Conservation (phyloP, 23 tunicate genomes). For the Clavelina lepadiformis region DNA sequence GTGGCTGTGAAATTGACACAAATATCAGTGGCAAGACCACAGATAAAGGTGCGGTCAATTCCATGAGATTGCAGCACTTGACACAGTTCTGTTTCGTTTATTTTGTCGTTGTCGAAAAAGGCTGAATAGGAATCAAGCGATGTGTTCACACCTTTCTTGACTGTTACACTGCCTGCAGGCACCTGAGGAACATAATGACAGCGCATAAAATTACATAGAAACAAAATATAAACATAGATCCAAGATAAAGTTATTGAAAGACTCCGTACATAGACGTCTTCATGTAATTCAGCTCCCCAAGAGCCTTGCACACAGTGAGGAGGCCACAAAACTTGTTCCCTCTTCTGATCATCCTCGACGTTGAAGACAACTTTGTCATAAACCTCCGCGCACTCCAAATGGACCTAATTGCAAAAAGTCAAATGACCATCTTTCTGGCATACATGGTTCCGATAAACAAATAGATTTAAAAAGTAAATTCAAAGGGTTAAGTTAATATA, state of each 20-base stretch:
- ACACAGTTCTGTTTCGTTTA: slow-evolving; percentile 53
- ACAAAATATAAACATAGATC: not conserved
- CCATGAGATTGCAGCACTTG: slow-evolving; percentile 30
- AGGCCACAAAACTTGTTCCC: slow-evolving; percentile 88
- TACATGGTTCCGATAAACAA: too few relatives aligned
- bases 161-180: slow-evolving; percentile 17
- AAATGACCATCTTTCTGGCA: too few relatives aligned
- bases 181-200: slow-evolving; percentile 12
- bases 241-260: too few relatives aligned
- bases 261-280: too few relatives aligned
- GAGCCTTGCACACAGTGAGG: slow-evolving; percentile 76
- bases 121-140: slow-evolving; percentile 85
- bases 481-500: too few relatives aligned
- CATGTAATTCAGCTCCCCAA: slow-evolving; percentile 77
- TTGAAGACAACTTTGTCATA: slow-evolving; percentile 46
- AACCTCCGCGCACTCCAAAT: slow-evolving; percentile 37
- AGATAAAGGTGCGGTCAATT: slow-evolving; percentile 46
- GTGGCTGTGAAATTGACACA: slow-evolving; percentile 73
- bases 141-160: slow-evolving; percentile 51
- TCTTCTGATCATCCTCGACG: slow-evolving; percentile 19
- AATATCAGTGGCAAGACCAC: slow-evolving; percentile 93
- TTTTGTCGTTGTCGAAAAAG: slow-evolving; percentile 63
- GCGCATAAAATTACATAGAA: not conserved
- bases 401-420: slow-evolving; percentile 11
- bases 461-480: too few relatives aligned